These are phyloP conservation scores for Sebastes cheni DNA, from an alignment of 2,797 vertebrate species.

Conservation along the genomic window DNA sequence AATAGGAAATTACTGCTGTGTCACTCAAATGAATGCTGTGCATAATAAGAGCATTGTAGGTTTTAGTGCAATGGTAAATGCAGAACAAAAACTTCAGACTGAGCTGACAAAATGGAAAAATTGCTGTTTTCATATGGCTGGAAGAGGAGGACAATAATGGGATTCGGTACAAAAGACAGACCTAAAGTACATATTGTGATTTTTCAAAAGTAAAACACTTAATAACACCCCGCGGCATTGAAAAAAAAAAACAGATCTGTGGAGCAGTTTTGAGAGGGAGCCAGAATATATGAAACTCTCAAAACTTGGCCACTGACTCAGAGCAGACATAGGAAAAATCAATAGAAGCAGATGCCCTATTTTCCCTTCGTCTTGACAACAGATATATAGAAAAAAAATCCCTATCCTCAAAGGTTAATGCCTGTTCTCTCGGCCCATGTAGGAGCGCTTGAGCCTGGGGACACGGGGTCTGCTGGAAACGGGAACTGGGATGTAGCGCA, in stretches of 20 bases:
- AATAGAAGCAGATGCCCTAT: constrained; percentile 71
- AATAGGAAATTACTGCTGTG: constrained; percentile 73
- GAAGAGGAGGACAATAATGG: constrained; percentile 1
- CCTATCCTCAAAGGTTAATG: constrained; percentile 73
- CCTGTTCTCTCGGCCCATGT: constrained; percentile 56
- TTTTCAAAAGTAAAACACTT: constrained; percentile 55
- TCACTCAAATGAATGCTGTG: constrained; percentile 57
- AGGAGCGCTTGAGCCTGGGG: constrained; percentile 60
- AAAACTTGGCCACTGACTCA: constrained; percentile 65
- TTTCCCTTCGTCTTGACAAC: constrained; percentile 63
- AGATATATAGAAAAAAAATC: constrained; percentile 34
- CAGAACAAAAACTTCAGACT: constrained; percentile 30
- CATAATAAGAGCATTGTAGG: constrained; percentile 44
- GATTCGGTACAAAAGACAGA: constrained; percentile 37
- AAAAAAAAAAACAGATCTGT: constrained; percentile 38
- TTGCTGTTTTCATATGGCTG: constrained; percentile 1
- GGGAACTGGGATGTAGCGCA: constrained; percentile 54
- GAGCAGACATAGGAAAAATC: constrained; percentile 67
- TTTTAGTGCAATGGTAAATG: constrained; percentile 35
- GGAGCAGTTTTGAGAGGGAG: constrained; percentile 49
- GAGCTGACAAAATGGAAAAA: constrained; percentile 13
- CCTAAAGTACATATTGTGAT: constrained; percentile 46
- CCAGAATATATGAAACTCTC: constrained; percentile 61
- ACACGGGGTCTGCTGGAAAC: constrained; percentile 56
- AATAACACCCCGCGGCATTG: constrained; percentile 46